Evolutionary conservation across 1,140 invertebrate genomes (phyloP).

Genomic region (Daktulosphaira vitifoliae): DNA sequence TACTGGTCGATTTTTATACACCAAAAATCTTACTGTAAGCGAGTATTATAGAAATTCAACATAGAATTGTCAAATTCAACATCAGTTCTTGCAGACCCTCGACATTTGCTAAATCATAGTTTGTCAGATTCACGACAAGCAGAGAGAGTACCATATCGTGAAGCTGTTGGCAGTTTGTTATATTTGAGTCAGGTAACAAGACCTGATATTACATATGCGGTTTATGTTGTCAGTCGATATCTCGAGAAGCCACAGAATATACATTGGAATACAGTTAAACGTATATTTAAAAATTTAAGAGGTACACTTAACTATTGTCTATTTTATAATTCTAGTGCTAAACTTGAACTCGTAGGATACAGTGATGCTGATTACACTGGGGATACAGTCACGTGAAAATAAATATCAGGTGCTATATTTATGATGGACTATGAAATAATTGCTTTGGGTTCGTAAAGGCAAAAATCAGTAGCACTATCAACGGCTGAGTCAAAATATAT

Average conservation of each 20-base stretch:
- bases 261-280: not conserved
- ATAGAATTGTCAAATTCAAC: not conserved
- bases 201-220: not conserved
- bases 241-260: not conserved
- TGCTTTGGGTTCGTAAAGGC: too few relatives aligned
- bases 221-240: not conserved
- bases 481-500: slow-evolving; percentile 29
- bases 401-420: slow-evolving; percentile 42
- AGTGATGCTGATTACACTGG: slow-evolving; percentile 41
- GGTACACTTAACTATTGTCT: too few relatives aligned
- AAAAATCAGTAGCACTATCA: too few relatives aligned
- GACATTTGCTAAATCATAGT: not conserved
- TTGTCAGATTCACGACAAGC: not conserved
- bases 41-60: not conserved
- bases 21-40: too few relatives aligned
- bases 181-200: too few relatives aligned
- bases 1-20: too few relatives aligned
- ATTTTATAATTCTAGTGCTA: slow-evolving; percentile 21
- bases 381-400: slow-evolving; percentile 39
- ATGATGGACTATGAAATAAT: slow-evolving; percentile 40
- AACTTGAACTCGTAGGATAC: slow-evolving; percentile 23
- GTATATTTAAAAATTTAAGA: not conserved
- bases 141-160: not conserved
- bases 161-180: too few relatives aligned
- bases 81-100: not conserved